phyloP scores from a whole-genome alignment of 1,140 invertebrate genomes.

The Ruditapes philippinarum region DNA sequence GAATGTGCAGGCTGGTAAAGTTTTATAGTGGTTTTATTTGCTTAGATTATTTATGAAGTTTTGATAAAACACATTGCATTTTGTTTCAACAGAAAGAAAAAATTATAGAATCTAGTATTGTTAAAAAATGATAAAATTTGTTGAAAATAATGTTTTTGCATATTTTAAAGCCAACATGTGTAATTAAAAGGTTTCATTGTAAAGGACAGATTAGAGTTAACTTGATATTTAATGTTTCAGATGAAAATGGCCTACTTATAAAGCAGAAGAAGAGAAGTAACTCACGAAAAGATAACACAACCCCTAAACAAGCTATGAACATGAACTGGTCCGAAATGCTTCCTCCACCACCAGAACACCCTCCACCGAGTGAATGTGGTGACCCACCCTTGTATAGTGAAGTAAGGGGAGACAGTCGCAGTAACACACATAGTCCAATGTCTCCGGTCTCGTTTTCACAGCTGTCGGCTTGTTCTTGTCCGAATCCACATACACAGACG shows the following conservation, averaged over 20 bases:
- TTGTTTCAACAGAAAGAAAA: too few species aligned
- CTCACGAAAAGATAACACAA: constrained; percentile 77
- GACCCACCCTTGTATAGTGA: constrained; percentile 60
- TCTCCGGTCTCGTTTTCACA: constrained; percentile 82
- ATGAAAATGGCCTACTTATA: constrained; percentile 85
- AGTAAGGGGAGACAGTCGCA: constrained; percentile 75
- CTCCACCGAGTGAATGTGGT: constrained; percentile 89
- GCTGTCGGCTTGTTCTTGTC: constrained; percentile 84
- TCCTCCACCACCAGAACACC: constrained; percentile 93
- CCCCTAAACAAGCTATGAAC: constrained; percentile 83
- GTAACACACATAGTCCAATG: constrained; percentile 77
- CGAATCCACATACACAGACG: constrained; percentile 77
- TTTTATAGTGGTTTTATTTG: too few species aligned
- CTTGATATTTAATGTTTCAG: constrained; percentile 69
- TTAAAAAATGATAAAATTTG: too few species aligned
- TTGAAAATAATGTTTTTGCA: too few species aligned
- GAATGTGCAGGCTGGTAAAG: too few species aligned
- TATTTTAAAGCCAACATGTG: too few species aligned
- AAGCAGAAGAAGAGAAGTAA: constrained; percentile 81
- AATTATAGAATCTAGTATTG: too few species aligned
- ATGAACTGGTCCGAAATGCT: constrained; percentile 92
- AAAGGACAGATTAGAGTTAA: too few species aligned
- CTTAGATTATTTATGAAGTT: too few species aligned
- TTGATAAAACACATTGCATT: too few species aligned
- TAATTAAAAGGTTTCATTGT: too few species aligned